Percentiles rank a stretch among this genome's conserved stretches.
Evolutionary conservation across 2,113 vertebrate genomes (phyloP).

Genomic region (Grammomys dolichurus): DNA sequence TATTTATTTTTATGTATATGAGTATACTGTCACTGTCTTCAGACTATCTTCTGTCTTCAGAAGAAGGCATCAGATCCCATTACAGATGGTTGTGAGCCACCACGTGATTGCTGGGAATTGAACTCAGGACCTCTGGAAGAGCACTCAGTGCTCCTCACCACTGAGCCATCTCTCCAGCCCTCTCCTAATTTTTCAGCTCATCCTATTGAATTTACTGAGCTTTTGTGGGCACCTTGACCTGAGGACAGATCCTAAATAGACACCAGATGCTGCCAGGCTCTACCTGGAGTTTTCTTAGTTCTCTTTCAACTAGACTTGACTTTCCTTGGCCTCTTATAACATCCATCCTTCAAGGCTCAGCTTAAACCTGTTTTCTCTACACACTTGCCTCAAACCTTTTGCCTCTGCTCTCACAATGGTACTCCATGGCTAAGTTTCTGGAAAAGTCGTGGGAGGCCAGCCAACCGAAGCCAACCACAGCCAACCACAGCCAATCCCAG

Average conservation of each 20-base stretch:
- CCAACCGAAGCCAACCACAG: too few relatives aligned
- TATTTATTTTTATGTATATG: too few relatives aligned
- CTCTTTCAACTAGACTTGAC: not conserved
- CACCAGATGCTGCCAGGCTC: not conserved
- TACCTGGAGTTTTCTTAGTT: not conserved
- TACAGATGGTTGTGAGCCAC: too few relatives aligned
- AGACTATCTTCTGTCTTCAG: too few relatives aligned
- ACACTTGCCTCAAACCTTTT: not conserved
- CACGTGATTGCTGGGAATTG: too few relatives aligned
- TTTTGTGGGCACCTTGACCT: not conserved
- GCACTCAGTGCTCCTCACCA: too few relatives aligned
- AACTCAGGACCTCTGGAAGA: too few relatives aligned
- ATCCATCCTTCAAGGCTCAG: not conserved
- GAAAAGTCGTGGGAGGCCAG: not conserved
- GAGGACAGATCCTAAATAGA: rapidly evolving
- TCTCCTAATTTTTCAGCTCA: not conserved
- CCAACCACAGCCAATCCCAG: too few relatives aligned
- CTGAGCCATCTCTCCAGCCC: too few relatives aligned
- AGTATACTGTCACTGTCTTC: too few relatives aligned
- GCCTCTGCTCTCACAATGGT: not conserved
- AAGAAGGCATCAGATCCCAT: too few relatives aligned
- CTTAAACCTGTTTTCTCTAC: not conserved
- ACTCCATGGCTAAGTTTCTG: not conserved
- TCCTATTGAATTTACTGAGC: not conserved
- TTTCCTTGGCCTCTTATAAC: not conserved